These are phyloP conservation scores for Rhinoraja longicauda DNA, from an alignment of 2,797 vertebrate genomes.

Conservation along the genomic window DNA sequence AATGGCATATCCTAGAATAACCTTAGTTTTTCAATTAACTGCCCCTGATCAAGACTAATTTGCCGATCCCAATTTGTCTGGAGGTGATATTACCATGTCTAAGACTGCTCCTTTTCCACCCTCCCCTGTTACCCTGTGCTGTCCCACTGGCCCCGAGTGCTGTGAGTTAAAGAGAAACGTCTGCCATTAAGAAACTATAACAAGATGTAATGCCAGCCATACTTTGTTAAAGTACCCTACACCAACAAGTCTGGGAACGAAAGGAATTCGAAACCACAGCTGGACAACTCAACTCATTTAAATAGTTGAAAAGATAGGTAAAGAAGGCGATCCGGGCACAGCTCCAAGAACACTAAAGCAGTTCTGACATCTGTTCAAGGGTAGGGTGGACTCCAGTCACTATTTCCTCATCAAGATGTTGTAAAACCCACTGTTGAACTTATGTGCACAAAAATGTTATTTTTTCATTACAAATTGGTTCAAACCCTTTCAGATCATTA, in stretches of 20 bases:
- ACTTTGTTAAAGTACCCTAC: slow-evolving; percentile 46
- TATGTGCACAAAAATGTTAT: slow-evolving; percentile 32
- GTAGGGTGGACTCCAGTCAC: slow-evolving; percentile 74
- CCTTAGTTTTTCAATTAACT: slow-evolving; percentile 24
- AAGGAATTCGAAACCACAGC: slow-evolving; percentile 64
- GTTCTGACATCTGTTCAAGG: slow-evolving; percentile 87
- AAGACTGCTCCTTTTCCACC: not conserved
- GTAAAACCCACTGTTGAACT: slow-evolving; percentile 33
- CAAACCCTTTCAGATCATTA: slow-evolving; percentile 56
- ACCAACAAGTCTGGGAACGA: slow-evolving; percentile 52
- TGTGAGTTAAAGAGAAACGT: not conserved
- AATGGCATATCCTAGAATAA: not conserved
- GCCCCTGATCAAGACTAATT: slow-evolving; percentile 5
- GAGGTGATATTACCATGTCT: not conserved
- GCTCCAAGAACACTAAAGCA: slow-evolving; percentile 78
- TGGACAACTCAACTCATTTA: slow-evolving; percentile 79
- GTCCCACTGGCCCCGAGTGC: not conserved
- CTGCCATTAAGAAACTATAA: slow-evolving; percentile 18
- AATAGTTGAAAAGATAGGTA: slow-evolving; percentile 95
- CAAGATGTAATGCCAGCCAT: slow-evolving; percentile 8
- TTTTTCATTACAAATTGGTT: slow-evolving; percentile 53
- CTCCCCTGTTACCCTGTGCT: not conserved
- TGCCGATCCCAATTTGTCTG: not conserved
- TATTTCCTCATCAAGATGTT: slow-evolving; percentile 42
- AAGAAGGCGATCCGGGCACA: slow-evolving; percentile 62